phyloP scores from a whole-genome alignment of 1,140 invertebrate species.

The Temnothorax curvispinosus region DNA sequence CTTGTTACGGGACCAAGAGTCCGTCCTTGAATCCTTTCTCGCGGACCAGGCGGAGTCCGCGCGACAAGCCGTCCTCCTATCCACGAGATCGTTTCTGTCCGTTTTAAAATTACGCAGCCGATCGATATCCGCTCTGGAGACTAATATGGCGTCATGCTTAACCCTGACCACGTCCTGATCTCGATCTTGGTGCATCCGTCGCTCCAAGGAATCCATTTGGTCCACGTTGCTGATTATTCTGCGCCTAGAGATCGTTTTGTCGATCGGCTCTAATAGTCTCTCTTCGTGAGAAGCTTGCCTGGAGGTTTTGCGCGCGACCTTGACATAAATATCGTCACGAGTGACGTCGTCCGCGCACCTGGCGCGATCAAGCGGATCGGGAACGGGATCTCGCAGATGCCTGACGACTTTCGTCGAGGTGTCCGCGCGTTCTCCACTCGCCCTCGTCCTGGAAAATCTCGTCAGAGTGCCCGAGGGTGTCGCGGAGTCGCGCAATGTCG shows the following conservation, averaged over 20 bases:
- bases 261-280: slow-evolving; percentile 51
- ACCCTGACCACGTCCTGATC: slow-evolving; percentile 46
- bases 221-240: slow-evolving; percentile 79
- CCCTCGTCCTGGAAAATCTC: slow-evolving; percentile 53
- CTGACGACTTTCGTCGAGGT: slow-evolving; percentile 58
- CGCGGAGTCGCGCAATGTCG: neutral
- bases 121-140: slow-evolving; percentile 28
- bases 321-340: slow-evolving; percentile 68
- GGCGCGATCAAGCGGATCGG: slow-evolving; percentile 64
- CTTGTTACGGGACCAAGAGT: neutral
- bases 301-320: slow-evolving; percentile 64
- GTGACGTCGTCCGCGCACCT: slow-evolving; percentile 47
- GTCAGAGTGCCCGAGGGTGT: slow-evolving; percentile 31
- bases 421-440: slow-evolving; percentile 48
- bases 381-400: slow-evolving; percentile 75
- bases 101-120: slow-evolving; percentile 21
- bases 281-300: slow-evolving; percentile 48
- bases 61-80: neutral
- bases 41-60: neutral
- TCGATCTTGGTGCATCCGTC: slow-evolving; percentile 53
- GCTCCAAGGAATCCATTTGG: slow-evolving; percentile 64
- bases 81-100: neutral
- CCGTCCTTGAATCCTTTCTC: neutral
- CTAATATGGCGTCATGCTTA: slow-evolving; percentile 28
- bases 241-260: slow-evolving; percentile 79